Base-by-base conservation (phyloP, 2,797 vertebrate species). In the Brachymystax lenok region DNA sequence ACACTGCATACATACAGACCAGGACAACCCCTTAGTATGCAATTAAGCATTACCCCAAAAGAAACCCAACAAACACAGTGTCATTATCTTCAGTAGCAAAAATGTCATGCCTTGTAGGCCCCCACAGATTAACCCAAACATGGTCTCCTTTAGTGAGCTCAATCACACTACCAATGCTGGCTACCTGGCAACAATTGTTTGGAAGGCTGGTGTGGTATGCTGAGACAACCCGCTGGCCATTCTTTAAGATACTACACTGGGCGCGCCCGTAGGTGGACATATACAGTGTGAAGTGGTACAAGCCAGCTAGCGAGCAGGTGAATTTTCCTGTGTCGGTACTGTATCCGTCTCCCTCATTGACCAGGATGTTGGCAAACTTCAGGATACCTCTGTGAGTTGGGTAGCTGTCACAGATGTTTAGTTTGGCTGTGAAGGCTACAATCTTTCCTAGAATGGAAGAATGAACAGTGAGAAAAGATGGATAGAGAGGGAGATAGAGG, bases 381-480 rank as follows among this genome's bases (percentile, higher is more conserved):
- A 90, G 74, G 33, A 75, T 73, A 21, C 87, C 82, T 28, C 2
- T n/a, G 73, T 84, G 56, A 2, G 12, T 1, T 3, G 86, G 87
- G 66, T 85, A 83, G 84, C 87, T 89, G 74, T 89, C 77, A 1
- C 16, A 3, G 1, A 28, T 1, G 0, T 46, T 28, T 61, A 87
- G 74, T 72, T 86, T 87, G 71, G 89, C 86, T 27, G 89, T 90
- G 81, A 90, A 90, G 54, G 86, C 86, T 4, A 88, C 77, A 35
- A 13, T 69, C 12, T 74, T 74, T 16, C 69, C 84, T 84, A 14
- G 12, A 75, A 21, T 13, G 40, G 6, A 51, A 92, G 93, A 92
- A 88, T 93, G 92, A 92, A 92, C 69, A 73, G 59, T 56, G 86
- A 73, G 82, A 35, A 35, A 5, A 76, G 85, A 87, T 82, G 59